phyloP scores from a whole-genome alignment of 2,113 vertebrate species.

The Anolis sagrei region DNA sequence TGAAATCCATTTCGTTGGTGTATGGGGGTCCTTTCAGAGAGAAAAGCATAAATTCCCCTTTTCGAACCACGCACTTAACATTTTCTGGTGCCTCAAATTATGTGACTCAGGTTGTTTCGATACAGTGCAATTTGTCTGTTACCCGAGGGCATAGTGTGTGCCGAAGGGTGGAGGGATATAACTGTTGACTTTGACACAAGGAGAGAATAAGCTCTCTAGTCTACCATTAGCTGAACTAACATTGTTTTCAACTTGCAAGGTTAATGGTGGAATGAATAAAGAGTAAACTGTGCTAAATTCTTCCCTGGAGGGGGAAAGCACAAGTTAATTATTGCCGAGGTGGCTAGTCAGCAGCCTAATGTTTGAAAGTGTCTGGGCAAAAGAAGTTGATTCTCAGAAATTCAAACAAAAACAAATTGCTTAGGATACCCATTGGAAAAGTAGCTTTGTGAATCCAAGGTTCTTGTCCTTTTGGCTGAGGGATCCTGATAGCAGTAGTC shows the following conservation, averaged over 20 bases:
- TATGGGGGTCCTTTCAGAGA: conserved; percentile 42
- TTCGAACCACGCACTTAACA: conserved; percentile 22
- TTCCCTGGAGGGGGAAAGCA: background rate
- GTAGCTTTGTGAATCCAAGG: too few species aligned
- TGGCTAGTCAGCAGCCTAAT: background rate
- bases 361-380: too few species aligned
- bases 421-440: background rate
- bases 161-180: background rate
- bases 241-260: conserved; percentile 23
- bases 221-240: conserved; percentile 42
- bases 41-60: conserved; percentile 57
- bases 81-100: conserved; percentile 71
- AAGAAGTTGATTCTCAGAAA: background rate
- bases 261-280: conserved; percentile 10
- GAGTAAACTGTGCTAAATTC: conserved; percentile 22
- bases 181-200: conserved; percentile 48
- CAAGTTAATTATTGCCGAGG: background rate
- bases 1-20: conserved; percentile 34
- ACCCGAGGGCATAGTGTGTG: conserved; percentile 48
- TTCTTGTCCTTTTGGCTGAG: too few species aligned
- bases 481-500: too few species aligned
- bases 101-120: conserved; percentile 42
- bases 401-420: conserved; percentile 2
- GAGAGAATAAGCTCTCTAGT: conserved; percentile 27
- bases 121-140: conserved; percentile 51